A percentile compares a stretch with the other conserved stretches of the same genome.
phyloP scores from a whole-genome alignment of 2,797 vertebrate species.

The Pseudochirops cupreus region DNA sequence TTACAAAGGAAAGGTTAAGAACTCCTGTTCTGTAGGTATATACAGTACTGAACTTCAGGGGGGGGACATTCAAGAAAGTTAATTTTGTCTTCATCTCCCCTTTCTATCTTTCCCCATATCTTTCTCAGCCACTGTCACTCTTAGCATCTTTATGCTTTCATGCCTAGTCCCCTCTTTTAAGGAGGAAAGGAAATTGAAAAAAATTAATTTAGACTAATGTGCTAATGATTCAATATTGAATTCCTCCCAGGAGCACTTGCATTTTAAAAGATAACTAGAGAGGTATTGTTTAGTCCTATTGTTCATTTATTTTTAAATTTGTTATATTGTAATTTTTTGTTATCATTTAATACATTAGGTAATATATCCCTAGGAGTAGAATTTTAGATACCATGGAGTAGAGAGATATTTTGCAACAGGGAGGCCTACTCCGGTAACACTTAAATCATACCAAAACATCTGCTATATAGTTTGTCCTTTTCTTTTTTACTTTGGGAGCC shows the following conservation, averaged over 20 bases:
- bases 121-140: background rate
- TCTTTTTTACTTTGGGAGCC: background rate
- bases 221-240: background rate
- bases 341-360: background rate
- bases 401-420: background rate
- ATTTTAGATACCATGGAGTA: background rate
- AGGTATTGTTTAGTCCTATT: background rate
- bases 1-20: background rate
- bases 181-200: background rate
- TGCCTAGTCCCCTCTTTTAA: background rate
- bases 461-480: background rate
- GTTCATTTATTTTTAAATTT: background rate
- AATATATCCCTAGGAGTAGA: background rate
- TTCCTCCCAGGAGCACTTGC: background rate
- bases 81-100: background rate
- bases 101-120: background rate
- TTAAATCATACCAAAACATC: background rate
- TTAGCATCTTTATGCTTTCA: background rate
- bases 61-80: background rate
- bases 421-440: background rate
- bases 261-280: background rate
- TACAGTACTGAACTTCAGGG: background rate
- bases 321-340: background rate
- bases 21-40: background rate
- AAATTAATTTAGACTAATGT: background rate